Evolutionary conservation across 2,113 vertebrate genomes (phyloP).

Genomic region (Limanda limanda): DNA sequence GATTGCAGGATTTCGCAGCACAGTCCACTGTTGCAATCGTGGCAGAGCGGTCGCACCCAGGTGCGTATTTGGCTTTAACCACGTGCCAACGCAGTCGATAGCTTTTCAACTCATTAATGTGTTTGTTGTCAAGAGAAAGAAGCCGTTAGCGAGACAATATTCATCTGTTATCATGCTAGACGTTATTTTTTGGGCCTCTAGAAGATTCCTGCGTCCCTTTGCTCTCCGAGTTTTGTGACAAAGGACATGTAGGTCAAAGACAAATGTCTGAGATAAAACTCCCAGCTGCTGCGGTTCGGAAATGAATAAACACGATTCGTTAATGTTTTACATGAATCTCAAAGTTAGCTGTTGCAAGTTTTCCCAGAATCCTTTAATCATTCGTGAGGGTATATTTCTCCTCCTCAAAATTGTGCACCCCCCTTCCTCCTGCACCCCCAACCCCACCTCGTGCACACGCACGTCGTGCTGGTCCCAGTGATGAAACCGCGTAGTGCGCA

Average conservation of each 20-base stretch:
- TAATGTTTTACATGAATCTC: slow-evolving; percentile 13
- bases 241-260: slow-evolving; percentile 35
- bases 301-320: slow-evolving; percentile 7
- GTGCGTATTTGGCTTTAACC: slow-evolving; percentile 85
- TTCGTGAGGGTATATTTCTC: slow-evolving; percentile 41
- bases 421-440: slow-evolving; percentile 29
- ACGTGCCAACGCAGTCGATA: slow-evolving; percentile 75
- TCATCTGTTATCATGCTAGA: neutral
- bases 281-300: neutral
- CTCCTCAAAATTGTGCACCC: slow-evolving; percentile 44
- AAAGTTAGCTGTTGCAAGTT: slow-evolving; percentile 43
- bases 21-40: slow-evolving; percentile 84
- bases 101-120: slow-evolving; percentile 17
- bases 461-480: slow-evolving; percentile 53
- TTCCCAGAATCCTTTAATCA: slow-evolving; percentile 49
- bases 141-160: neutral
- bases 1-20: slow-evolving; percentile 50
- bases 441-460: slow-evolving; percentile 44
- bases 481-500: slow-evolving; percentile 71
- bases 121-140: neutral
- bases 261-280: neutral
- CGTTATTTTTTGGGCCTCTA: slow-evolving; percentile 20
- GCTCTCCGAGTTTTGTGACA: neutral
- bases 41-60: slow-evolving; percentile 85
- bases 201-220: neutral